A percentile compares a stretch with the other conserved stretches of the same genome.
These are phyloP conservation scores for Pelusios castaneus DNA, from an alignment of 2,113 vertebrate species.

Conservation along the genomic window DNA sequence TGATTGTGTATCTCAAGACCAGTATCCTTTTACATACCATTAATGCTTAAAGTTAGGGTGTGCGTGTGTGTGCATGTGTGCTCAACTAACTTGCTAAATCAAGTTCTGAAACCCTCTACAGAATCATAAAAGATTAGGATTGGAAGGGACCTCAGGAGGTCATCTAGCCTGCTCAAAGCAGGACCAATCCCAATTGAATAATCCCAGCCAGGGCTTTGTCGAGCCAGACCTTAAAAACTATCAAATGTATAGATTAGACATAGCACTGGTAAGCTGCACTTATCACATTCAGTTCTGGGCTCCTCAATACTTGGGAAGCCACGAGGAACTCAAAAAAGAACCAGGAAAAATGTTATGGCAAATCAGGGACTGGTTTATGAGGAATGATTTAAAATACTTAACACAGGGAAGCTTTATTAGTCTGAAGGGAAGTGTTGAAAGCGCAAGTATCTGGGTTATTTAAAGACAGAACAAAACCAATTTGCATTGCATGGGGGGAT, in stretches of 20 bases:
- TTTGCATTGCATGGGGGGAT: neutral
- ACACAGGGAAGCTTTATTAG: neutral
- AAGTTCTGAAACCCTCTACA: neutral
- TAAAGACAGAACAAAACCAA: neutral
- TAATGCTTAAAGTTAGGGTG: neutral
- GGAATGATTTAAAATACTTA: slow-evolving; percentile 10
- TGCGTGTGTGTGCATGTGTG: neutral
- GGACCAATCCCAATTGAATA: too few species aligned
- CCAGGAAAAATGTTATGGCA: slow-evolving; percentile 52
- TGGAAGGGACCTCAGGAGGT: too few species aligned
- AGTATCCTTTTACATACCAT: neutral
- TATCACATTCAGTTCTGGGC: slow-evolving; percentile 57
- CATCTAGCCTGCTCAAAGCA: too few species aligned
- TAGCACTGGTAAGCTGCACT: neutral
- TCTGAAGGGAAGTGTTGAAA: neutral
- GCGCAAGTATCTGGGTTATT: neutral
- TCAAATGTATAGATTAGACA: neutral
- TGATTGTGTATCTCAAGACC: neutral
- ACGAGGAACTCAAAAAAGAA: slow-evolving; percentile 59
- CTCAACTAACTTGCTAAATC: neutral
- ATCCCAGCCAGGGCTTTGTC: too few species aligned
- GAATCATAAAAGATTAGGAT: too few species aligned
- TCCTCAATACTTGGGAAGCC: slow-evolving; percentile 29
- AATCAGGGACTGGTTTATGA: slow-evolving; percentile 54
- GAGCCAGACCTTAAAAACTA: too few species aligned